These are phyloP conservation scores for Platysternon megacephalum DNA, from an alignment of 2,113 vertebrate genomes.

Conservation along the genomic window DNA sequence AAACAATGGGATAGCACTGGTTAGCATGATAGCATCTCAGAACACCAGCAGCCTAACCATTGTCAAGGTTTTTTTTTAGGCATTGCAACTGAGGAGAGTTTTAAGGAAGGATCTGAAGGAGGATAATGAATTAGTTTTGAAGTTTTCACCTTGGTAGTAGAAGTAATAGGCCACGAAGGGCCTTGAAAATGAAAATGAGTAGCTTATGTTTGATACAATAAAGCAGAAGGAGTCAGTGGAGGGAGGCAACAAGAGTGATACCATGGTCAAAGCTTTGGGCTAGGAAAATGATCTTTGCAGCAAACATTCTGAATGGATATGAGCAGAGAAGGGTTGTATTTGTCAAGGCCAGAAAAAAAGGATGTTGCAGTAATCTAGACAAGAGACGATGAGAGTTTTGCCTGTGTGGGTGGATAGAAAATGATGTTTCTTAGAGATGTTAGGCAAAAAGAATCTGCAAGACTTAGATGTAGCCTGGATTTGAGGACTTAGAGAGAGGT, in stretches of 20 bases:
- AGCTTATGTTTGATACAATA: not conserved
- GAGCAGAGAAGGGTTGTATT: not conserved
- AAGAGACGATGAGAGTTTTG: not conserved
- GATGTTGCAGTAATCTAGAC: not conserved
- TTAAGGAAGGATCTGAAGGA: not conserved
- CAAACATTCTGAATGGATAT: not conserved
- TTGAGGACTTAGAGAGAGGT: not conserved
- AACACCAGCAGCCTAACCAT: not conserved
- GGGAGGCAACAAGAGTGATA: not conserved
- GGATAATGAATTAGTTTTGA: not conserved
- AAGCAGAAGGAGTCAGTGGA: not conserved
- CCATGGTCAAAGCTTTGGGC: not conserved
- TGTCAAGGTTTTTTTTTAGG: not conserved
- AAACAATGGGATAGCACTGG: not conserved
- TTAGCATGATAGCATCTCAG: not conserved
- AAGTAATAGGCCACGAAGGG: not conserved
- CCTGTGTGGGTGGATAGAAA: not conserved
- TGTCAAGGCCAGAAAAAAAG: not conserved
- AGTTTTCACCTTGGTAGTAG: not conserved
- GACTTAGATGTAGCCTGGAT: not conserved
- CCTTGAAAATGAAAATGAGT: not conserved
- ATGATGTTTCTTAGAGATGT: not conserved
- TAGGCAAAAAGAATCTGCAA: not conserved
- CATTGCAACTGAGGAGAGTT: not conserved
- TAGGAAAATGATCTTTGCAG: not conserved